phyloP scores from a whole-genome alignment of 2,888 invertebrate genomes.

The Harmothoe impar region DNA sequence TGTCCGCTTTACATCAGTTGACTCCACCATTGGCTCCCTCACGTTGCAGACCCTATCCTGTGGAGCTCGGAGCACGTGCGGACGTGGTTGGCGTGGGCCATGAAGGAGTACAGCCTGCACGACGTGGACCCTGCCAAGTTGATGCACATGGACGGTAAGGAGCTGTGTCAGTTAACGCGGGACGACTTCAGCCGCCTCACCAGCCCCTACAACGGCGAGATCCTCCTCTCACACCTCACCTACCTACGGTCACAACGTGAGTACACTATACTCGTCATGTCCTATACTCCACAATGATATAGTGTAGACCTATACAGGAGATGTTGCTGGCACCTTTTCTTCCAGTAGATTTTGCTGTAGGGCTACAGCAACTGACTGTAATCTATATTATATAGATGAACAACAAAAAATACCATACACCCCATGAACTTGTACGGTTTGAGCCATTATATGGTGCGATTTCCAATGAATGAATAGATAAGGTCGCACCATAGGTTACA shows the following conservation, averaged over 20 bases:
- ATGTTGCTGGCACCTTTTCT: too few species aligned
- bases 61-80: constrained; percentile 80
- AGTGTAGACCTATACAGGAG: too few species aligned
- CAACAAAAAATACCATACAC: too few species aligned
- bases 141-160: constrained; percentile 76
- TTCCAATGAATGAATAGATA: too few species aligned
- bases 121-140: constrained; percentile 78
- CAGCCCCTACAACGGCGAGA: constrained; percentile 78
- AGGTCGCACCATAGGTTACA: too few species aligned
- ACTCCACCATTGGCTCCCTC: too few species aligned
- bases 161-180: constrained; percentile 78
- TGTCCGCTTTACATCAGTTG: too few species aligned
- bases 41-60: constrained; percentile 76
- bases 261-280: constrained; percentile 3
- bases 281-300: background rate
- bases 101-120: constrained; percentile 76
- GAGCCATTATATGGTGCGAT: too few species aligned
- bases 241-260: constrained; percentile 73
- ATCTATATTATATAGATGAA: too few species aligned
- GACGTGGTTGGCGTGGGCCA: constrained; percentile 81
- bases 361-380: too few species aligned
- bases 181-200: constrained; percentile 78
- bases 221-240: constrained; percentile 77
- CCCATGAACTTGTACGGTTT: too few species aligned
- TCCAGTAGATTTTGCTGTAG: too few species aligned